Conservation (phyloP, 2,888 invertebrate species). For the Pilophorus perplexus region DNA sequence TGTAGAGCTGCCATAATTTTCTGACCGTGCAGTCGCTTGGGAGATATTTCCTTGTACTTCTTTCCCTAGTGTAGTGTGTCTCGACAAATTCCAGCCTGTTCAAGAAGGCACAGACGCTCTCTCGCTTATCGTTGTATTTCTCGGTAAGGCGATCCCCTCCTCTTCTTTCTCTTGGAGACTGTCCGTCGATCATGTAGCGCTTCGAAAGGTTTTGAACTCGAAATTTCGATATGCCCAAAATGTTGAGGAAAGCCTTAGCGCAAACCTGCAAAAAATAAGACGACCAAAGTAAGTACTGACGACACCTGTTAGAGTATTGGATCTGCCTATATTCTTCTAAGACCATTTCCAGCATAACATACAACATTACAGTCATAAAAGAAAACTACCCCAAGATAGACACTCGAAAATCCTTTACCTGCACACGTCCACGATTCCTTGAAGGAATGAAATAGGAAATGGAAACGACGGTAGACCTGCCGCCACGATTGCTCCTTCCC, state of each 20-base stretch:
- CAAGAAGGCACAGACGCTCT: background rate
- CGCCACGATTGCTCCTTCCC: background rate
- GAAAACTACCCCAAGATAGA: too few relatives aligned
- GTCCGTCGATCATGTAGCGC: background rate
- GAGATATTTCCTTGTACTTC: conserved; percentile 2
- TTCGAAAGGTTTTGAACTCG: background rate
- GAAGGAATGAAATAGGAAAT: background rate
- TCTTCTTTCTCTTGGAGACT: conserved; percentile 3
- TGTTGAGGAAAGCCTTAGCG: background rate
- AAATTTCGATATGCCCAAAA: background rate
- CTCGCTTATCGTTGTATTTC: background rate
- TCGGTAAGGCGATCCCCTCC: background rate
- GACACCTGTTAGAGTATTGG: too few relatives aligned
- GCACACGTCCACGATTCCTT: background rate
- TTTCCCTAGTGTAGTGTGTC: conserved; percentile 8
- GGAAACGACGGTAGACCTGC: background rate
- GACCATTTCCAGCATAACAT: too few relatives aligned
- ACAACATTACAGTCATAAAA: too few relatives aligned
- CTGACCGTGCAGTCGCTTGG: background rate
- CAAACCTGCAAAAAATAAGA: background rate
- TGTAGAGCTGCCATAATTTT: background rate
- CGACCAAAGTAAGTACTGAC: too few relatives aligned
- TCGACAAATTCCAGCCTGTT: background rate
- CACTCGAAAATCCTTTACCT: too few relatives aligned
- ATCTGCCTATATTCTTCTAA: too few relatives aligned